Base-by-base conservation (phyloP, 1,140 invertebrate genomes). In the Agrilus planipennis region DNA sequence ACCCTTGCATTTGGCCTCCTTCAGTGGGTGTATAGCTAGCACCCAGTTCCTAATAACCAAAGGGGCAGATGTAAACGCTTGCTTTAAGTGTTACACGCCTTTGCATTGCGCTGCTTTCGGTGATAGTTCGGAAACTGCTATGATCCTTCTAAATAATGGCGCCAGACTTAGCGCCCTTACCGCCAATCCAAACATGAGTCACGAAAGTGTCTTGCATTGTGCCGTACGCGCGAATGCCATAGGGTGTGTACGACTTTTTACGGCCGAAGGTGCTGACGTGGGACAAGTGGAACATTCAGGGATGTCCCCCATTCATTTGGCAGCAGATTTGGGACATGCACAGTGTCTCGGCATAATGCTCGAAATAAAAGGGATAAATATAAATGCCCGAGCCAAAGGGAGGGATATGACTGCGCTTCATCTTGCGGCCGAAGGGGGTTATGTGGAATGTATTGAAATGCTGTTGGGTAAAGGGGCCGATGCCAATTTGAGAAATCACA, bases 71-170 rank as follows among this genome's bases (percentile, higher is more conserved):
- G 69, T 84, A 3, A 79, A 81, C 62, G 63, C 71, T 16, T 68
- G 70, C 45, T 69, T 72, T 40, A 77, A 77, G 59, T 76, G 71
- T 45, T 81, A 78, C 51, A 78, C 77, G 1, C 81, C 84, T 1
- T 69, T 86, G 41, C 84, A 88, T 61, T 85, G 81, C 53, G 82
- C 84, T 4, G 83, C 83, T 18, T 82, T 85, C 54, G 82, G 82
- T 1, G 81, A 85, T 55, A 78, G 80, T 25, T 65, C 73, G 4
- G 77, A 81, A 53, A 79, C 81, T 6, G 75, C 79, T 35, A 75
- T 76, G 58, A 68, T 82, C 43, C 67, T 87, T 20, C 66, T 85
- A 30, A 73, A 74, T 15, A 71, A 73, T 34, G 77, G 78, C 5
- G 73, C 78, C 15, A 69, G 69, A 49, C 71, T 74, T 35, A 46